Evolutionary conservation across 2,797 vertebrate species (phyloP).

Genomic region (Otolemur crassicaudatus): DNA sequence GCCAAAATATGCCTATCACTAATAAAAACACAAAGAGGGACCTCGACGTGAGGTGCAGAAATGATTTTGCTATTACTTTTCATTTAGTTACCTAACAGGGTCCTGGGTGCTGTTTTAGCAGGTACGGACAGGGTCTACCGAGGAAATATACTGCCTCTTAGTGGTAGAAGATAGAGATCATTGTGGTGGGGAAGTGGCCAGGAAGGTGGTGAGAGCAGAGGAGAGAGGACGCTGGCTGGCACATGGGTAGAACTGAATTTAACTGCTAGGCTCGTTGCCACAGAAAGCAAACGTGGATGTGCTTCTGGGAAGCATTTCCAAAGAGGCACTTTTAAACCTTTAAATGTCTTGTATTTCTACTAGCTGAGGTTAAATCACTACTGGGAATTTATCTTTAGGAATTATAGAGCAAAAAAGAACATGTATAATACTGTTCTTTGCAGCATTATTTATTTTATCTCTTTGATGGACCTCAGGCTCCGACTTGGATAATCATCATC

Average conservation of each 20-base stretch:
- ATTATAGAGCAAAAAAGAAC: not conserved
- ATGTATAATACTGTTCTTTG: not conserved
- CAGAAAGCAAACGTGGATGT: not conserved
- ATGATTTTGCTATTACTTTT: not conserved
- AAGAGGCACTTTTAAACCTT: not conserved
- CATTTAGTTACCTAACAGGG: no score
- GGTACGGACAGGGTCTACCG: not conserved
- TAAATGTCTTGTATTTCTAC: not conserved
- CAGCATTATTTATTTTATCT: constrained; percentile 3
- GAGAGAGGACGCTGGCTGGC: not conserved
- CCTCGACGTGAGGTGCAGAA: not conserved
- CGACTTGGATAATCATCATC: not conserved
- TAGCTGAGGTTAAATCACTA: not conserved
- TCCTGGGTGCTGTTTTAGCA: not conserved
- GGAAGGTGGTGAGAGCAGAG: not conserved
- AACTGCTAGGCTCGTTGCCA: not conserved
- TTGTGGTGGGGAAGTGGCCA: not conserved
- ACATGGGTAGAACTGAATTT: not conserved
- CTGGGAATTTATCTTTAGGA: not conserved
- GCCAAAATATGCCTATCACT: not conserved
- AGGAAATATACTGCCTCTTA: not conserved
- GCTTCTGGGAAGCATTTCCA: not conserved
- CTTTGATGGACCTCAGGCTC: not conserved
- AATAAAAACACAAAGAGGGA: not conserved
- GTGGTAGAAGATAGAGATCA: not conserved